These are phyloP conservation scores for Caiman crocodilus DNA, from an alignment of 2,797 vertebrate genomes.

Conservation along the genomic window DNA sequence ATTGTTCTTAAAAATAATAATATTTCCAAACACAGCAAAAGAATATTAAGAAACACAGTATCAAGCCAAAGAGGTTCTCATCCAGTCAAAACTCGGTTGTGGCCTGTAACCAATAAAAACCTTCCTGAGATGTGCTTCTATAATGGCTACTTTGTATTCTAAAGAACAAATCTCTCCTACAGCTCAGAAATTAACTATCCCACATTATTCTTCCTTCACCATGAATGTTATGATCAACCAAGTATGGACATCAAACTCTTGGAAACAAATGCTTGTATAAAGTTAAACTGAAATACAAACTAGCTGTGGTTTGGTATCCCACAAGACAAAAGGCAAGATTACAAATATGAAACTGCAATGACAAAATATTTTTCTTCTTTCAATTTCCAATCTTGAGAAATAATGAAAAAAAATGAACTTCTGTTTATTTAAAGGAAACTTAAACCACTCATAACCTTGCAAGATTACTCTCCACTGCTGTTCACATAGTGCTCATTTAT, in stretches of 20 bases:
- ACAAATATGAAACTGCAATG: constrained; percentile 45
- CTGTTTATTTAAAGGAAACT: background rate
- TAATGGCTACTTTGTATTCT: constrained; percentile 20
- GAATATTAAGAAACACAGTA: constrained; percentile 20
- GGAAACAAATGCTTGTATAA: background rate
- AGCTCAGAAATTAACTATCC: constrained; percentile 20
- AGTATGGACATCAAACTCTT: background rate
- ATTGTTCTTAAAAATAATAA: constrained; percentile 64
- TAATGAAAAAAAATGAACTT: constrained; percentile 1
- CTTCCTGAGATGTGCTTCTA: constrained; percentile 5
- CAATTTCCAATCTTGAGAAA: background rate
- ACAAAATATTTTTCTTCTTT: constrained; percentile 38
- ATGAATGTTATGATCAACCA: background rate
- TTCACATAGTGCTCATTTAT: background rate
- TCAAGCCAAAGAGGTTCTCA: constrained; percentile 2
- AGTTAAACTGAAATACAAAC: background rate
- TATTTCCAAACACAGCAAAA: constrained; percentile 49
- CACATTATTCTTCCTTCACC: constrained; percentile 12
- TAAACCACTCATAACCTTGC: background rate
- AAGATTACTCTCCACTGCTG: background rate
- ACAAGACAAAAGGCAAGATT: background rate
- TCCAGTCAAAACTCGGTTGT: constrained; percentile 1
- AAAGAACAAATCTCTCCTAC: constrained; percentile 31
- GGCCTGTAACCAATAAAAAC: constrained; percentile 54
- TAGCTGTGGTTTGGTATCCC: constrained; percentile 38